Conservation (phyloP, 2,113 vertebrate species). For the Lethenteron reissneri region DNA sequence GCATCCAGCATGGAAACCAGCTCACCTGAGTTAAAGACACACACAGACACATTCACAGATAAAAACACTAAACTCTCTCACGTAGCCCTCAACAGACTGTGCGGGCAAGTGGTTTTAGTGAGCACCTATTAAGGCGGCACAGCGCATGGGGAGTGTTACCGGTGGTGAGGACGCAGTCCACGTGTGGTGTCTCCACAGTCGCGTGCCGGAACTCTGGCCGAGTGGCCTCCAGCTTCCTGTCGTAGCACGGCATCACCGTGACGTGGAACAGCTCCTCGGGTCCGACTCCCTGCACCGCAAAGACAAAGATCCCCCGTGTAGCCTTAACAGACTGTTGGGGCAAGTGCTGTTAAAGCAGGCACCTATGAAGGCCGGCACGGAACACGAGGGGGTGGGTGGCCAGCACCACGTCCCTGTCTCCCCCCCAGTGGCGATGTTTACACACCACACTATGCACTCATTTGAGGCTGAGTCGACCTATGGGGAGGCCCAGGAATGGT, state of each 20-base stretch:
- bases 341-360: not conserved
- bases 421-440: not conserved
- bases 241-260: conserved; percentile 72
- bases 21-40: conserved; percentile 33
- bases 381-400: not conserved
- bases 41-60: not conserved
- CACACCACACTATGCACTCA: too few relatives aligned
- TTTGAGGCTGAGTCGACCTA: too few relatives aligned
- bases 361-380: not conserved
- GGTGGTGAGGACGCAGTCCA: conserved; percentile 88
- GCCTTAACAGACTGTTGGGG: not conserved
- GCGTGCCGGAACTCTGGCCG: conserved; percentile 45
- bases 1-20: conserved; percentile 60
- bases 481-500: too few relatives aligned
- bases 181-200: conserved; percentile 37
- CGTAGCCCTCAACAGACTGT: too few relatives aligned
- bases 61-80: not conserved
- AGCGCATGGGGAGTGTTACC: conserved; percentile 22
- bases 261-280: conserved; percentile 66
- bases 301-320: not conserved
- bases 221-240: conserved; percentile 79
- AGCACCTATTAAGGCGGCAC: not conserved
- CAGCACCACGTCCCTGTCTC: not conserved
- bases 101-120: too few relatives aligned
- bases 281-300: conserved; percentile 37